Evolutionary conservation across 1,140 invertebrate species (phyloP).

Genomic region (Drepana arcuata): DNA sequence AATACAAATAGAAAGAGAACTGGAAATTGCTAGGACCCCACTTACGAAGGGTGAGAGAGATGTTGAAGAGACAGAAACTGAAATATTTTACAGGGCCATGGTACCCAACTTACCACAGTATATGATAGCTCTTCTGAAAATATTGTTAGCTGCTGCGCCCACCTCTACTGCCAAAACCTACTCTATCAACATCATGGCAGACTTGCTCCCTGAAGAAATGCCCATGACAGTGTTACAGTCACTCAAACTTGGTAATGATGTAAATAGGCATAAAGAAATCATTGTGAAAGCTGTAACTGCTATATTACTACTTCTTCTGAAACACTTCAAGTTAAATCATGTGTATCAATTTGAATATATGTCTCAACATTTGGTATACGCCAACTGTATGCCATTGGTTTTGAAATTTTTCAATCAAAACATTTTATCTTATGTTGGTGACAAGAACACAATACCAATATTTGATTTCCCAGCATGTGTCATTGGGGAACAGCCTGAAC

Average conservation of each 20-base stretch:
- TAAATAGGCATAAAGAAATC: conserved; percentile 98
- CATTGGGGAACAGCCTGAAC: conserved; percentile 94
- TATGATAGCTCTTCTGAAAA: conserved; percentile 97
- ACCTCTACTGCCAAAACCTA: conserved; percentile 98
- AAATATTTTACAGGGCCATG: conserved; percentile 93
- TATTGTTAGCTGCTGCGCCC: conserved; percentile 96
- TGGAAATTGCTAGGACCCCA: conserved; percentile 85
- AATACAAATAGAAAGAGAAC: conserved; percentile 87
- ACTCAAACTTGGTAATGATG: conserved; percentile 96
- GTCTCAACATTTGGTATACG: conserved; percentile 98
- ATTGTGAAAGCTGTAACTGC: conserved; percentile 98
- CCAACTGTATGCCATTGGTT: conserved; percentile 98
- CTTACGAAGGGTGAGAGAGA: conserved; percentile 82
- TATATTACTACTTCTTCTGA: conserved; percentile 92
- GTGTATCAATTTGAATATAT: conserved; percentile 99
- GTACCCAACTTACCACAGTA: conserved; percentile 95
- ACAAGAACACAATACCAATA: conserved; percentile 95
- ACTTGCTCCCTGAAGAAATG: conserved; percentile 97
- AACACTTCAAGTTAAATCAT: conserved; percentile 99
- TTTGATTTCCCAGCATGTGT: conserved; percentile 97
- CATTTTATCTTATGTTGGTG: conserved; percentile 94
- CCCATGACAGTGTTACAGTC: conserved; percentile 97
- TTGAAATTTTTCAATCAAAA: conserved; percentile 99
- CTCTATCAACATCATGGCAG: conserved; percentile 98
- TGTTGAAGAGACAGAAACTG: conserved; percentile 84